Conservation (phyloP, 2,113 vertebrate species). For the Empidonax traillii region DNA sequence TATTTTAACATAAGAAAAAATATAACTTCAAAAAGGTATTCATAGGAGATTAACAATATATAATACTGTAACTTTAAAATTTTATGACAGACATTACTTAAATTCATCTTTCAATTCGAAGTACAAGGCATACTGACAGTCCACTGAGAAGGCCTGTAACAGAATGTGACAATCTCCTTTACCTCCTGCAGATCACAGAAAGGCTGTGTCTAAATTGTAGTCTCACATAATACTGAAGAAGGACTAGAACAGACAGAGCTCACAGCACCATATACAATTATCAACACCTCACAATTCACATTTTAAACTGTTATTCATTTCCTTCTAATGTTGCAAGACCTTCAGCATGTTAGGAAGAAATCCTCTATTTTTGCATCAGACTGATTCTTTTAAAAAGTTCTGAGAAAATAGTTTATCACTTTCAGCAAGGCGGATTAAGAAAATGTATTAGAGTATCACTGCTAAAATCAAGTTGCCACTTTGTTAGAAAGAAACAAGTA, state of each 20-base stretch:
- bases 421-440: not conserved
- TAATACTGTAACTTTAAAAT: not conserved
- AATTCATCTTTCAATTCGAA: not conserved
- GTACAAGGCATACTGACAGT: not conserved
- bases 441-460: not conserved
- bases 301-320: not conserved
- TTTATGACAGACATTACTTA: not conserved
- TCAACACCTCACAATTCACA: not conserved
- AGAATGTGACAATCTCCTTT: not conserved
- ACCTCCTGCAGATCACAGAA: not conserved
- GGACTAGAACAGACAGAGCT: not conserved
- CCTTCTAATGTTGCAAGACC: not conserved
- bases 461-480: not conserved
- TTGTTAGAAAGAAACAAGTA: not conserved
- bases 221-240: not conserved
- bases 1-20: conserved; percentile 17
- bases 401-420: not conserved
- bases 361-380: not conserved
- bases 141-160: not conserved
- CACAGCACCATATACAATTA: not conserved
- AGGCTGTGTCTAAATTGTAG: not conserved
- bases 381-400: not conserved
- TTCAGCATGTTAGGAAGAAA: not conserved
- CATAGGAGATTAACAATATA: not conserved
- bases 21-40: not conserved